phyloP scores from a whole-genome alignment of 2,888 invertebrate species.

The Andrena camellia region DNA sequence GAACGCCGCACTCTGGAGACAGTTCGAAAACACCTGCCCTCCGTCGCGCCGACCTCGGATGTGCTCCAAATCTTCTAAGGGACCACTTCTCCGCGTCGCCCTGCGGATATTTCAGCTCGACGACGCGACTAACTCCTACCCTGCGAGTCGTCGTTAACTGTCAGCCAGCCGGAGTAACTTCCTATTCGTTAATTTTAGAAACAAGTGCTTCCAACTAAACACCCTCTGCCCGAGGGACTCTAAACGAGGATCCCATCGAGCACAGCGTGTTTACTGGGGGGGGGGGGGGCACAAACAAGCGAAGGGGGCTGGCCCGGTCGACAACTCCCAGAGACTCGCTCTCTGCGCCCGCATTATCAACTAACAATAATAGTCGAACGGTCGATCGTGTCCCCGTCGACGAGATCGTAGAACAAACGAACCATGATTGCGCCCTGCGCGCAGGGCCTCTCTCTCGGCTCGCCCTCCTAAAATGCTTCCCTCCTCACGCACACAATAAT shows the following conservation, averaged over 20 bases:
- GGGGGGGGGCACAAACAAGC: background rate
- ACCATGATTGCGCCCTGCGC: slow-evolving; percentile 21
- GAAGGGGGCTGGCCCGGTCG: background rate
- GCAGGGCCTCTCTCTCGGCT: slow-evolving; percentile 21
- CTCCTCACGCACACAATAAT: slow-evolving; percentile 75
- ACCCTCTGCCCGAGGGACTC: background rate
- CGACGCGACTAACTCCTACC: background rate
- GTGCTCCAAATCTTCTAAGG: background rate
- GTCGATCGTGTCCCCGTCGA: slow-evolving; percentile 51
- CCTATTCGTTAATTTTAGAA: background rate
- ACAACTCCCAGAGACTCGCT: background rate
- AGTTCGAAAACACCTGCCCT: background rate
- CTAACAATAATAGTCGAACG: slow-evolving; percentile 24
- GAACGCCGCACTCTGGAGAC: background rate
- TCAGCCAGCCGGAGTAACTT: background rate
- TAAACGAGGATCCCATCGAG: too few species aligned
- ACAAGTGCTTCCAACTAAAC: background rate
- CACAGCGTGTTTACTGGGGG: too few species aligned
- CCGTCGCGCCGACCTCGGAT: background rate
- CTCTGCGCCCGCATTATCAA: background rate
- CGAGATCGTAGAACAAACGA: slow-evolving; percentile 56
- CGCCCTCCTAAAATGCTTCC: slow-evolving; percentile 26
- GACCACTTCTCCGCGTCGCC: background rate
- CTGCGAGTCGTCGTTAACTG: background rate
- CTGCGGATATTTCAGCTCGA: background rate